Conservation (phyloP, 1,140 invertebrate species). For the Pteromalus puparum region DNA sequence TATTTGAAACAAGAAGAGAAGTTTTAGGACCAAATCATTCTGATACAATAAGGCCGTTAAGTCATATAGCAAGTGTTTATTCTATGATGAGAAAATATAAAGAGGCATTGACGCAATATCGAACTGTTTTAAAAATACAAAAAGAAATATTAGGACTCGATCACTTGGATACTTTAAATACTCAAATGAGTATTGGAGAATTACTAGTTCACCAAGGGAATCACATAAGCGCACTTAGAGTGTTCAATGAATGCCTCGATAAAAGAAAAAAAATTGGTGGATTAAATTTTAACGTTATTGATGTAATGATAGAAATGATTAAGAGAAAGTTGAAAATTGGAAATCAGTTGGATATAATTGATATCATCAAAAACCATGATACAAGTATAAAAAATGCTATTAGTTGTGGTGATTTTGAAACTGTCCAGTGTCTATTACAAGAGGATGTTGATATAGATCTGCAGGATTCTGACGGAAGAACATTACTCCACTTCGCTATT, state of each 20-base stretch:
- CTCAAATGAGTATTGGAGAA: conserved; percentile 47
- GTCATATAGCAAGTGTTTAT: conserved; percentile 40
- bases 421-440: conserved; percentile 53
- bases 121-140: neutral
- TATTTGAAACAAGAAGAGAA: conserved; percentile 53
- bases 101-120: neutral
- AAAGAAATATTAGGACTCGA: conserved; percentile 46
- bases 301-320: too few relatives aligned
- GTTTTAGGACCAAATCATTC: conserved; percentile 58
- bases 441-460: conserved; percentile 35
- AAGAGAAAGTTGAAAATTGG: neutral
- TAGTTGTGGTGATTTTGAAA: conserved; percentile 31
- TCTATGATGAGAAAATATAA: neutral
- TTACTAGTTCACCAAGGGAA: conserved; percentile 44
- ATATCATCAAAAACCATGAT: conserved; percentile 37
- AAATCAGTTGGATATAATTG: neutral
- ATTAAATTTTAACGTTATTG: too few relatives aligned
- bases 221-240: conserved; percentile 26
- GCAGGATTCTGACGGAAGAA: neutral
- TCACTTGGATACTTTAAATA: conserved; percentile 53
- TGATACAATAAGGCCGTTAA: conserved; percentile 57
- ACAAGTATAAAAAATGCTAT: conserved; percentile 49
- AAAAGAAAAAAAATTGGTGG: neutral
- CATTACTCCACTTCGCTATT: conserved; percentile 18
- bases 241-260: conserved; percentile 7